Percentiles rank a stretch among this genome's conserved stretches.
phyloP scores from a whole-genome alignment of 2,797 vertebrate genomes.

The Ctenopoma kingsleyae region DNA sequence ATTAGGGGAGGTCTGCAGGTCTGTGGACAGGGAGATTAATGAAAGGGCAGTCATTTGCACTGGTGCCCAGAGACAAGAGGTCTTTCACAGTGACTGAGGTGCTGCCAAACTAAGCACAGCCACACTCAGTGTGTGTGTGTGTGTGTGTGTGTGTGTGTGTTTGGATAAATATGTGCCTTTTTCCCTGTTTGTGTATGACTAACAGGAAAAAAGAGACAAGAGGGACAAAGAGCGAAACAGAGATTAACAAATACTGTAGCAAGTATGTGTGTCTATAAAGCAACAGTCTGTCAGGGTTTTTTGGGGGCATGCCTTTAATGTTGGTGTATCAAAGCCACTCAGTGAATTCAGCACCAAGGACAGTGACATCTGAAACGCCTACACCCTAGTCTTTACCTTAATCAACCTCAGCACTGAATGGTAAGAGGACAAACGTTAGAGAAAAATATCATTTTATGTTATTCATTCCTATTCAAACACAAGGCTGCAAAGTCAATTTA shows the following conservation, averaged over 20 bases:
- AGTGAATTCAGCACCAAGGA: constrained; percentile 38
- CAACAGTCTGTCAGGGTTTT: not conserved
- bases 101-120: constrained; percentile 62
- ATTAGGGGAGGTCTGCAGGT: constrained; percentile 79
- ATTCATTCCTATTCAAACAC: not conserved
- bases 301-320: not conserved
- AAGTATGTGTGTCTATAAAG: not conserved
- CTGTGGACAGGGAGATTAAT: constrained; percentile 82
- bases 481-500: not conserved
- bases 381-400: not conserved
- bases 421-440: not conserved
- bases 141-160: constrained; percentile 9
- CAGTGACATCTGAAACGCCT: constrained; percentile 8
- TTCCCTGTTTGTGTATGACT: constrained; percentile 8
- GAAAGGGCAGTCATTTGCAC: constrained; percentile 75
- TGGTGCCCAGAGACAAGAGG: constrained; percentile 68
- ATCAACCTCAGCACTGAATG: not conserved
- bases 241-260: not conserved
- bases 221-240: not conserved
- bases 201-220: not conserved
- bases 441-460: not conserved
- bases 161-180: not conserved
- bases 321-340: not conserved
- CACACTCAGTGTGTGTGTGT: constrained; percentile 16
- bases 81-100: constrained; percentile 62